Conservation (phyloP, 2,888 invertebrate genomes). For the Lacanobia wlatinum region DNA sequence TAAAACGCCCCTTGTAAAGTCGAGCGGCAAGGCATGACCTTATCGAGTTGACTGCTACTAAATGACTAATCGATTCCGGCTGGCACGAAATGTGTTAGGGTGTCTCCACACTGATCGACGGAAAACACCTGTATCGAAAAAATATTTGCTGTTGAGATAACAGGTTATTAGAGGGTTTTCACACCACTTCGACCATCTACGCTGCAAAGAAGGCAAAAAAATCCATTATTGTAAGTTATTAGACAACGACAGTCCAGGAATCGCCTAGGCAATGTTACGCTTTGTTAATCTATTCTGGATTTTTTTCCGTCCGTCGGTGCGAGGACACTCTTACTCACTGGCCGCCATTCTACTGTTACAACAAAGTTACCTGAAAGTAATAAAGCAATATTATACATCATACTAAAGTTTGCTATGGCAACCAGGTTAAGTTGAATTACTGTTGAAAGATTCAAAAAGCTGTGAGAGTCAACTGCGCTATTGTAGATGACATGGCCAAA, state of each 20-base stretch:
- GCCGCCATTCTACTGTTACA: not conserved
- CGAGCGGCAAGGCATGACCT: conserved; percentile 60
- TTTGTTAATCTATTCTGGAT: not conserved
- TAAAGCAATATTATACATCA: conserved; percentile 9
- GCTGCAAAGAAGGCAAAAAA: too few relatives aligned
- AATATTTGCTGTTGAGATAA: not conserved
- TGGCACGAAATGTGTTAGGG: conserved; percentile 52
- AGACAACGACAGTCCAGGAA: not conserved
- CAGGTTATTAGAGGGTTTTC: not conserved
- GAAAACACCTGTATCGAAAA: not conserved
- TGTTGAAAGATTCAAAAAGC: not conserved
- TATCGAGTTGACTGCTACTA: conserved; percentile 56
- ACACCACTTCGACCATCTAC: not conserved
- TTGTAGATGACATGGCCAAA: not conserved
- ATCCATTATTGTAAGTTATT: not conserved
- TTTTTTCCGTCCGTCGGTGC: not conserved
- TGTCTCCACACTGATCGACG: conserved; percentile 13
- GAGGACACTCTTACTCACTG: conserved; percentile 10
- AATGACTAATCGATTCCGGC: conserved; percentile 67
- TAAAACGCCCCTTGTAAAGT: conserved; percentile 44
- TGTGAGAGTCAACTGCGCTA: not conserved
- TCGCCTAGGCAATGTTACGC: not conserved
- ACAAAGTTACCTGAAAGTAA: conserved; percentile 4
- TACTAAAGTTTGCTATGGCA: not conserved
- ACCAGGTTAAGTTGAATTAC: not conserved